phyloP scores from a whole-genome alignment of 2,113 vertebrate genomes.

The Platysternon megacephalum region DNA sequence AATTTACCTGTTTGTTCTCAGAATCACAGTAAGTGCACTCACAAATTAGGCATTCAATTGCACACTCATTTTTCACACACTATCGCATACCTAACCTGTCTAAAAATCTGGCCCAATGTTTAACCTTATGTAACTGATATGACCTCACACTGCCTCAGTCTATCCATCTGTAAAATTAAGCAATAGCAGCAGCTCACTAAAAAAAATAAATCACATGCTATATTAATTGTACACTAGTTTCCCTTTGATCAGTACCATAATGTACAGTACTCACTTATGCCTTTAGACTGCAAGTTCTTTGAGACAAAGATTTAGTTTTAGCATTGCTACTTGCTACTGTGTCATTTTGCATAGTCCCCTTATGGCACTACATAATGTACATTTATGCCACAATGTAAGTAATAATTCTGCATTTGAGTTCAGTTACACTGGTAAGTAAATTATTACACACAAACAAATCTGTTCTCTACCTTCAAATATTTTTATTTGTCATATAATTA shows the following conservation, averaged over 20 bases:
- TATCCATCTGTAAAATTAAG: background rate
- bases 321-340: background rate
- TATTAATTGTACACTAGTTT: fast-evolving
- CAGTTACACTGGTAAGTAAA: constrained; percentile 57
- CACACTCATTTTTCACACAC: fast-evolving
- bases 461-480: constrained; percentile 77
- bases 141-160: background rate
- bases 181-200: too few relatives aligned
- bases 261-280: fast-evolving
- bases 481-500: constrained; percentile 80
- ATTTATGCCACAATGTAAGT: constrained; percentile 3
- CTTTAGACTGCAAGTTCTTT: background rate
- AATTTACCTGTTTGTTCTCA: background rate
- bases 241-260: fast-evolving
- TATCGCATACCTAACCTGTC: fast-evolving
- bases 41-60: fast-evolving
- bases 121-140: background rate
- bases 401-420: constrained; percentile 57
- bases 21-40: background rate
- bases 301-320: background rate
- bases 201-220: background rate
- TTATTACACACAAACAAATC: constrained; percentile 75
- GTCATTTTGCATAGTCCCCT: background rate
- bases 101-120: background rate
- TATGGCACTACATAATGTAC: background rate